phyloP scores from a whole-genome alignment of 2,797 vertebrate genomes.

The Alosa sapidissima region DNA sequence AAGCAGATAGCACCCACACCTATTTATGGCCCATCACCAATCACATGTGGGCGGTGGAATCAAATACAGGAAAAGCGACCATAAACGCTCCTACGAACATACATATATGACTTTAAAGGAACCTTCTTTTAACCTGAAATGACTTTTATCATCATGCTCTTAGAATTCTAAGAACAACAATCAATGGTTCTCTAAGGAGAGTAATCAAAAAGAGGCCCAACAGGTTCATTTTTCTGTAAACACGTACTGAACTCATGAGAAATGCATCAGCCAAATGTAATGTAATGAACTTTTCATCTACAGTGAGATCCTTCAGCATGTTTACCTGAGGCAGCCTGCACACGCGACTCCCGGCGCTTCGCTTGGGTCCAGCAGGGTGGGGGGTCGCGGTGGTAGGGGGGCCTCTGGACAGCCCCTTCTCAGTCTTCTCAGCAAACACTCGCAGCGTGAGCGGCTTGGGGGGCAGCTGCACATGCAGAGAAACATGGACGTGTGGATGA shows the following conservation, averaged over 20 bases:
- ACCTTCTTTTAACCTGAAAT: too few species aligned
- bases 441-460: slow-evolving; percentile 81
- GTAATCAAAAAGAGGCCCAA: not conserved
- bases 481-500: slow-evolving; percentile 21
- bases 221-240: not conserved
- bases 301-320: not conserved
- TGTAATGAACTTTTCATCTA: slow-evolving; percentile 34
- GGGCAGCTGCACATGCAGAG: slow-evolving; percentile 71
- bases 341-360: slow-evolving; percentile 55
- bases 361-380: slow-evolving; percentile 56
- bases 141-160: not conserved
- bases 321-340: slow-evolving; percentile 66
- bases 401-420: slow-evolving; percentile 48
- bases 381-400: slow-evolving; percentile 45
- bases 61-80: too few species aligned
- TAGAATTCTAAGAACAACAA: not conserved
- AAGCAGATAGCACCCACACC: not conserved
- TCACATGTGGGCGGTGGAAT: too few species aligned
- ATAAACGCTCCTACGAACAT: too few species aligned
- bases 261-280: too few species aligned
- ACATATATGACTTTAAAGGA: not conserved
- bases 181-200: not conserved
- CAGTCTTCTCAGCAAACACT: slow-evolving; percentile 56
- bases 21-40: not conserved
- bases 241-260: not conserved